phyloP scores from a whole-genome alignment of 1,140 invertebrate genomes.

The Zaprionus nigranus region DNA sequence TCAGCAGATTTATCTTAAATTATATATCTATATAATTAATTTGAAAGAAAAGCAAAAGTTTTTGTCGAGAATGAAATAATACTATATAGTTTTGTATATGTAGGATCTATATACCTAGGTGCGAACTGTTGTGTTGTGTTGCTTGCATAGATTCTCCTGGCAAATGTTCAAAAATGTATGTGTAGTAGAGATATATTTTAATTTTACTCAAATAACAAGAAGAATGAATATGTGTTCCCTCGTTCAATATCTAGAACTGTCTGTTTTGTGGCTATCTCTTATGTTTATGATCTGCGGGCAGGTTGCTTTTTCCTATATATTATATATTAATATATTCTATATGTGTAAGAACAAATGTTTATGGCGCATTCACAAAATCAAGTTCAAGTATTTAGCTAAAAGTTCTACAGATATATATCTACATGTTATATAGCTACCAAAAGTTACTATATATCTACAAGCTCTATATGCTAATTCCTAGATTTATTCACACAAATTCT shows the following conservation, averaged over 20 bases:
- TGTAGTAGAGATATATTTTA: slow-evolving; percentile 30
- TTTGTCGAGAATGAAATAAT: slow-evolving; percentile 24
- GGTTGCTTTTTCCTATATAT: slow-evolving; percentile 36
- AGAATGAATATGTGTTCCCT: slow-evolving; percentile 61
- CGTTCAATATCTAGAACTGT: slow-evolving; percentile 50
- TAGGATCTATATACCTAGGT: slow-evolving; percentile 39
- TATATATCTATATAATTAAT: slow-evolving; percentile 24
- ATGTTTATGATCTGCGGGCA: slow-evolving; percentile 39
- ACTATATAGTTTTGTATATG: slow-evolving; percentile 31
- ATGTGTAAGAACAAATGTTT: slow-evolving; percentile 28
- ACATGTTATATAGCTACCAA: no score
- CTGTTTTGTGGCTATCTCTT: slow-evolving; percentile 22
- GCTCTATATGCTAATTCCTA: no score
- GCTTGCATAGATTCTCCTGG: slow-evolving; percentile 74
- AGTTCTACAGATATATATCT: slow-evolving; percentile 10
- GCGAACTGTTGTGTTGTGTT: slow-evolving; percentile 1
- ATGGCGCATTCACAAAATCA: slow-evolving; percentile 69
- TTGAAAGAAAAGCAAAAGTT: slow-evolving; percentile 44
- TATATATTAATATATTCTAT: slow-evolving; percentile 23
- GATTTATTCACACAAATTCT: background rate
- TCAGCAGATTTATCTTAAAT: slow-evolving; percentile 18
- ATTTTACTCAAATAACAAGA: slow-evolving; percentile 65
- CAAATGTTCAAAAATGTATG: slow-evolving; percentile 75
- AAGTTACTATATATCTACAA: no score
- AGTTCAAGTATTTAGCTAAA: slow-evolving; percentile 70